phyloP scores from a whole-genome alignment of 2,888 invertebrate genomes.

The Phymatocera aterrima region DNA sequence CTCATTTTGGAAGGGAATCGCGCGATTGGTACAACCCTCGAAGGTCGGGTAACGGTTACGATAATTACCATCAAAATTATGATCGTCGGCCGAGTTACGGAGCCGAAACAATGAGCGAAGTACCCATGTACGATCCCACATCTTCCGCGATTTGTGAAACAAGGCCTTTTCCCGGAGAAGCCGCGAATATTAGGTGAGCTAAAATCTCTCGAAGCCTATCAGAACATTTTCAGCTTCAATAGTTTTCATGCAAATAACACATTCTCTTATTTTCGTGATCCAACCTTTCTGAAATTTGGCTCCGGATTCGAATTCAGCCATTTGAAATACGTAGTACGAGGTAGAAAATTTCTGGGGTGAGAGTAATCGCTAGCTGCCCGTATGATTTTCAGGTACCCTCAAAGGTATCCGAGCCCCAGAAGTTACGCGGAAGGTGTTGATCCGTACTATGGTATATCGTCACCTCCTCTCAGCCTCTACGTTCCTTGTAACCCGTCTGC shows the following conservation, averaged over 20 bases:
- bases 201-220: background rate
- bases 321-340: too few species aligned
- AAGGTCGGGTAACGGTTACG: background rate
- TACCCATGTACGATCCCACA: slow-evolving; percentile 53
- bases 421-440: slow-evolving; percentile 31
- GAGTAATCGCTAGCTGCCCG: too few species aligned
- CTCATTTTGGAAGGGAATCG: background rate
- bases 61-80: slow-evolving; percentile 9
- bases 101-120: slow-evolving; percentile 13
- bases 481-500: background rate
- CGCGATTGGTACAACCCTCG: background rate
- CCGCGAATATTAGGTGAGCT: background rate
- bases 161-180: background rate
- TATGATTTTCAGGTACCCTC: slow-evolving; percentile 7
- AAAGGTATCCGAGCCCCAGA: slow-evolving; percentile 35
- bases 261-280: too few species aligned
- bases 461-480: slow-evolving; percentile 5
- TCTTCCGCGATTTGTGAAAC: background rate
- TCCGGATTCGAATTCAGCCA: too few species aligned
- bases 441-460: slow-evolving; percentile 42
- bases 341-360: too few species aligned
- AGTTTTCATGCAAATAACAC: too few species aligned
- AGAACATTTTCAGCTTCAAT: background rate
- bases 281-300: too few species aligned
- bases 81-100: slow-evolving; percentile 5